Conservation (phyloP, 2,113 vertebrate genomes). For the Galbula dea region DNA sequence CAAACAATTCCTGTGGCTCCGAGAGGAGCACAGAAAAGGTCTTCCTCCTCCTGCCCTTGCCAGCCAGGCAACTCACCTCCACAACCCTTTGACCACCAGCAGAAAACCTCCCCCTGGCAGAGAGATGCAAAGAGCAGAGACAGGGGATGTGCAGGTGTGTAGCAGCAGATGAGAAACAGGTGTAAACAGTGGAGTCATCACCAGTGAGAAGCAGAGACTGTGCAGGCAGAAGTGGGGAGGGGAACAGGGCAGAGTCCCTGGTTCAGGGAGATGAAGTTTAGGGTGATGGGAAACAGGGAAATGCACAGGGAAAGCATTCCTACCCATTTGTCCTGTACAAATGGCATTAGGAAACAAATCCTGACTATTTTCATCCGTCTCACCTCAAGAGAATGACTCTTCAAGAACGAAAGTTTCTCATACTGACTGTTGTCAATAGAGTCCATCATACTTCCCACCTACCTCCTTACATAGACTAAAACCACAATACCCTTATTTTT, state of each 20-base stretch:
- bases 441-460: not conserved
- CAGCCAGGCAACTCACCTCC: not conserved
- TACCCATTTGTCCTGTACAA: not conserved
- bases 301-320: not conserved
- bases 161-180: not conserved
- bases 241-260: not conserved
- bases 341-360: not conserved
- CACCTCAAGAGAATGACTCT: not conserved
- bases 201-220: not conserved
- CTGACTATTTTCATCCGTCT: not conserved
- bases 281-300: not conserved
- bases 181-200: not conserved
- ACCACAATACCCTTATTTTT: not conserved
- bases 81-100: too few relatives aligned
- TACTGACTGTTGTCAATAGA: not conserved
- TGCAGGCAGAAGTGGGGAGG: not conserved
- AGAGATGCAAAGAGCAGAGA: not conserved
- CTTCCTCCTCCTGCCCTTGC: not conserved
- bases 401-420: not conserved
- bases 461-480: not conserved
- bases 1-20: not conserved
- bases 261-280: not conserved
- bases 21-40: too few relatives aligned
- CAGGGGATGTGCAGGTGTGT: not conserved
- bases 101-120: too few relatives aligned